Evolutionary conservation across 2,113 vertebrate species (phyloP).

Genomic region (Gyps fulvus): DNA sequence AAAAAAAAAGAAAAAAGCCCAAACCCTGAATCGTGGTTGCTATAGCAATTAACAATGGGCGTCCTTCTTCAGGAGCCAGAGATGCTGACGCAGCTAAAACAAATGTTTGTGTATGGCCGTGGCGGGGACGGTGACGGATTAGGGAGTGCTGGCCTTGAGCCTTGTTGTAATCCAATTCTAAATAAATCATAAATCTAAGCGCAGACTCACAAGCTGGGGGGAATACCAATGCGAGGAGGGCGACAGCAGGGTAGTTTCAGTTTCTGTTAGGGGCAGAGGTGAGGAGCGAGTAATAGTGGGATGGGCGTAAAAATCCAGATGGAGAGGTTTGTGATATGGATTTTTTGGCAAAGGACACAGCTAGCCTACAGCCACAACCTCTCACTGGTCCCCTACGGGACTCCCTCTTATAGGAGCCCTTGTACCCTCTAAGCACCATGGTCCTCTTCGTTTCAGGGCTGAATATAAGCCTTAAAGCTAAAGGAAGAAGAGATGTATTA

Average conservation of each 20-base stretch:
- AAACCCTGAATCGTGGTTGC: conserved; percentile 57
- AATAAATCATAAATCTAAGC: conserved; percentile 80
- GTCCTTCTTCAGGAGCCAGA: conserved; percentile 48
- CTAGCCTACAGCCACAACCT: neutral
- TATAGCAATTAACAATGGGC: conserved; percentile 69
- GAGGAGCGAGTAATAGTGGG: neutral
- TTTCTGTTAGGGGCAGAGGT: neutral
- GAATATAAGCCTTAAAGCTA: neutral
- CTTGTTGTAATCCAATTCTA: conserved; percentile 71
- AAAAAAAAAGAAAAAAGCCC: neutral
- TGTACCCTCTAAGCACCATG: neutral
- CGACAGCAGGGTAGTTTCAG: neutral
- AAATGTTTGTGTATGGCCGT: conserved; percentile 73
- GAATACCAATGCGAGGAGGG: conserved; percentile 59
- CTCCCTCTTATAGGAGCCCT: neutral
- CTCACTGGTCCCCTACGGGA: too few species aligned
- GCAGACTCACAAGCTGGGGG: conserved; percentile 25
- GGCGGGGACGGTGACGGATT: conserved; percentile 71
- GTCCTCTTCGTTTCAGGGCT: neutral
- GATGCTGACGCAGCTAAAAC: conserved; percentile 80
- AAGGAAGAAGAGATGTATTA: neutral
- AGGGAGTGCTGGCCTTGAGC: conserved; percentile 74
- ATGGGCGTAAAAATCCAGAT: neutral
- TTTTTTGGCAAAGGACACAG: neutral
- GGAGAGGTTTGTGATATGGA: neutral